Base-by-base conservation (phyloP, 2,888 invertebrate species). In the Ditylenchus weischeri region DNA sequence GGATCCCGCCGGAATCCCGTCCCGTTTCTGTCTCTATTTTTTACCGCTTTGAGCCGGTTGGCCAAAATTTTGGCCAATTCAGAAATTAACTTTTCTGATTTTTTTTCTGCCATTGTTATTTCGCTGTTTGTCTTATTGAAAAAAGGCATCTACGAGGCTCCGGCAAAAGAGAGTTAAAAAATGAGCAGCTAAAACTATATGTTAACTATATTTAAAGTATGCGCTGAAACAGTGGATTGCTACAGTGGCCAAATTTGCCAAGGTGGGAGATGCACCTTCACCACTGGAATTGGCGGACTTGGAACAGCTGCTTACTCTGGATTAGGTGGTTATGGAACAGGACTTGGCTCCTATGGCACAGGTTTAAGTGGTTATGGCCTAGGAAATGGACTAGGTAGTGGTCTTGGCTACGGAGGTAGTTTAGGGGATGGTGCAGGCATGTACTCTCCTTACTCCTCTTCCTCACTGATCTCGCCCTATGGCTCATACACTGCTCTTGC, bases 221-320 rank as follows among this genome's bases (percentile, higher is more conserved):
- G 75, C 43, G 66, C 76, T 21, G 75, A 74, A 54, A 76, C 76
- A 4, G 64, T 68, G 1, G 75, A 75, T 49, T 77, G 76, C 59
- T 73, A 73, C 61, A 58, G 74, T 19, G 75, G 75, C n/a, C 75
- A 75, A 66, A 64, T 66, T 21, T 75, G 75, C 29, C 62, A 66
- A 61, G 68, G 66, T 29, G 77, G 75, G 8, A 57, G 75, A 21
- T 75, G 75, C 48, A 62, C 65, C 5, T 72, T 72, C 59, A 68
- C 69, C 13, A 36, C 59, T 15, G 72, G 35, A 4, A 54, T 73
- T 15, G 35, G 35, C 36, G 70, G 58, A 2, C n/a, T 15, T 38
- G 29, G 23, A 62, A 19, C 43, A 36, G 62, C 19, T 62, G 62
- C 47, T 62, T 58, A 59, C 62, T n/a, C 43, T 62, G 62, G 62